Evolutionary conservation across 2,113 vertebrate species (phyloP), one percentile per base, ranked within the genome.

Genomic region (Okapia johnstoni): DNA sequence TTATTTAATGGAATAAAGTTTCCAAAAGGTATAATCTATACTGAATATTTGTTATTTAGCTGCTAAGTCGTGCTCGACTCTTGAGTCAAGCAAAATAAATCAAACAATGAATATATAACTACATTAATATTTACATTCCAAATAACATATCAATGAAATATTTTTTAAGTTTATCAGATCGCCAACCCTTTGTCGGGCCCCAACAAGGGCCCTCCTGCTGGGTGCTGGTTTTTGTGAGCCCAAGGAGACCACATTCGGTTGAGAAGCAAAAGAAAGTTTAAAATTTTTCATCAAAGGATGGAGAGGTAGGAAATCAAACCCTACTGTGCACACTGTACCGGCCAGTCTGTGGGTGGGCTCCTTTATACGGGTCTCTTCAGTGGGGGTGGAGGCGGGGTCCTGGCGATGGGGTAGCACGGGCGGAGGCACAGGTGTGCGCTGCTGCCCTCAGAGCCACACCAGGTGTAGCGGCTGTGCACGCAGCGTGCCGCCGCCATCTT

Each of bases 401-500:
- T 4, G 77, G 12, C 0, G 12, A 7, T 0, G 36, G 36, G 3
- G 4, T 4, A 1, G 70, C 36, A 1, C 11, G 1, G 10, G 10
- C 5, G 0, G n/a, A 1, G 66, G 70, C 46, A 1, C 77, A 76
- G 73, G 73, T 2, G 40, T 4, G 73, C 19, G 0, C 73, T 76
- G 23, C 46, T 1, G 16, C 76, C 6, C 76, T 1, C 28, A 33
- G 77, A 30, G 48, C 48, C 4, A 8, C 4, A 28, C 16, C 40
- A 4, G 16, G 28, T 52, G 28, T 21, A 10, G 50, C 17, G 48
- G 50, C 79, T 54, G 17, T 21, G 50, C 30, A 0, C 48, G 30
- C 33, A 5, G 5, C 79, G 11, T 19, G 11, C 79, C 30, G 33
- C 48, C 79, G 79, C 79, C 50, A 81, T n/a, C 50, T n/a, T 81